Base-by-base conservation (phyloP, 2,113 vertebrate species). In the Catharus fuscescens region DNA sequence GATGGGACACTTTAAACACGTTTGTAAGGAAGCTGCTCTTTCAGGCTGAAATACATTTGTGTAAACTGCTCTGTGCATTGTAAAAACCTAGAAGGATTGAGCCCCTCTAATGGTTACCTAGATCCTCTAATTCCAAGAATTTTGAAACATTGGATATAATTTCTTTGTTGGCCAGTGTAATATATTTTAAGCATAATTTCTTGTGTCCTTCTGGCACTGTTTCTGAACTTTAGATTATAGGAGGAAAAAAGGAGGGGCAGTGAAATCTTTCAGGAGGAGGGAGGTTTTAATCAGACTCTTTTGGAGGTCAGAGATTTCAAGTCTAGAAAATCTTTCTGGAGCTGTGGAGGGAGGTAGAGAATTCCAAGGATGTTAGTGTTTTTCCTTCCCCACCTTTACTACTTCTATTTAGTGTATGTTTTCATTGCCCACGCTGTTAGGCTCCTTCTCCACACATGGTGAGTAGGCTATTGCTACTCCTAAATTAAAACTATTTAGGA, bases 101-200 rank as follows among this genome's bases (percentile, higher is more conserved):
- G 29, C 26, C 66, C 44, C 50, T 28, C 29, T 17, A 4, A 14
- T 26, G 34, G 77, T 83, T 71, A 31, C 78, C 74, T 72, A 36
- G 84, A 80, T 72, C 9, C 52, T 70, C 59, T 85, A 86, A 94
- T 95, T 96, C 56, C 82, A 72, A 84, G 93, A 93, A 89, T 44
- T 96, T 87, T 67, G 42, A 76, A 95, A 82, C 34, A 52, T 18
- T 89, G 90, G 38, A 45, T 88, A 23, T 59, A 52, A 95, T 94
- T 92, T 92, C n/a, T 62, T 90, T 88, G 80, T 93, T 90, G 56
- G 65, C 19, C 17, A 34, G 9, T n/a, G 26, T 53, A 29, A 62
- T 71, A 44, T 54, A 61, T 73, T 83, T 76, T 67, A 96, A 91
- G 44, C 18, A 26, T 48, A n/a, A 77, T 86, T 62, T 73, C 66